Evolutionary conservation across 1,140 invertebrate genomes (phyloP), one percentile per base, ranked within the genome.

Genomic region (Sinonovacula constricta): DNA sequence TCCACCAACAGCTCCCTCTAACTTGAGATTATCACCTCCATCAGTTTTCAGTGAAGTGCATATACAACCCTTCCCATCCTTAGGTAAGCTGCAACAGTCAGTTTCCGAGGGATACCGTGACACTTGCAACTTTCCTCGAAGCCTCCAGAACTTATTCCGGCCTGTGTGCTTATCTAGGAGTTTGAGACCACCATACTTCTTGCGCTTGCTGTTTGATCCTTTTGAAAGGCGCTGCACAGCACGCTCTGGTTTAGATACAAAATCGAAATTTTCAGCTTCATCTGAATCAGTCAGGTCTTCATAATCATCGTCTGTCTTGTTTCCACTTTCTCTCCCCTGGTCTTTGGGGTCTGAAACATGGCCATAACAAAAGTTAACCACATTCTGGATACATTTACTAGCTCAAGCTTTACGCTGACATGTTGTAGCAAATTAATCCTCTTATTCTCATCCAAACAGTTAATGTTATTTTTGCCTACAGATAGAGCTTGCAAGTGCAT

Each of bases 121-220:
- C 22, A 79, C 67, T 24, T 75, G 62, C 56, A 86, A 60, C 65
- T 84, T 84, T 3, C 80, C 81, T 39, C 82, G 63, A 24, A 89
- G 72, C 45, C 84, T 85, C 87, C 87, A 88, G 56, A 85, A 87
- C 51, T 85, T 87, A 68, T 87, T 89, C 45, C 76, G 65, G 4
- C 53, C 36, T 24, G 39, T 54, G 0, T 62, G 39, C 30, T 76
- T 66, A 26, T 76, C 63, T 22, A 26, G 62, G 30, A 79, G 31
- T 18, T 26, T 26, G 63, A 39, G 39, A 51, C 28, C 53, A n/a
- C n/a, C n/a, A n/a, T n/a, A n/a, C 56, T 84, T 80, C 14, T 79
- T 79, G 39, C 77, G 31, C 57, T 80, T 77, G 34, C 39, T 72
- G 5, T 36, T 77, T 59, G 39, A 39, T 26, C 65, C 28, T 63